Conservation (phyloP, 2,797 vertebrate genomes). For the Chloroceryle inda region DNA sequence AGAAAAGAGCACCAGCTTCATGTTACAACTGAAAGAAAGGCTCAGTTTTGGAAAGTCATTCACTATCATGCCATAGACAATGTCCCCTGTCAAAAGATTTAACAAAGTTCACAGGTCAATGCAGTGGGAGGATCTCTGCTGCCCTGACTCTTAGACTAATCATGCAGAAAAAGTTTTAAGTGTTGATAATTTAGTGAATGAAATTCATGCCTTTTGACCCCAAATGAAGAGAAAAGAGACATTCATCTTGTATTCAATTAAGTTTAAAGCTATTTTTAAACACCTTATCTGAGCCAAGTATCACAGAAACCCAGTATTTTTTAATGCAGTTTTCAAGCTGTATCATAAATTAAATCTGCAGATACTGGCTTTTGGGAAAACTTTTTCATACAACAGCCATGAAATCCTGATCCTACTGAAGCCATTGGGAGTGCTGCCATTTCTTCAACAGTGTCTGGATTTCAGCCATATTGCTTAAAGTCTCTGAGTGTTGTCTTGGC, state of each 20-base stretch:
- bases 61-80: conserved; percentile 68
- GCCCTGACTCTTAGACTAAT: conserved; percentile 79
- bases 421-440: conserved; percentile 50
- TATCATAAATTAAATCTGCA: conserved; percentile 38
- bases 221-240: conserved; percentile 61
- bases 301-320: not conserved
- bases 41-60: conserved; percentile 63
- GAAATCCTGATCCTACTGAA: conserved; percentile 27
- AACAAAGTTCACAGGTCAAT: conserved; percentile 86
- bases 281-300: not conserved
- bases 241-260: conserved; percentile 70
- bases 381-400: not conserved
- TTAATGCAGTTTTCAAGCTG: conserved; percentile 10
- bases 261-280: conserved; percentile 62
- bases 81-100: conserved; percentile 86
- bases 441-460: conserved; percentile 31
- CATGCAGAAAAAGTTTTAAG: conserved; percentile 84
- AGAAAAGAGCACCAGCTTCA: conserved; percentile 61
- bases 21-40: conserved; percentile 69
- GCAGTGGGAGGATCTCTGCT: conserved; percentile 80
- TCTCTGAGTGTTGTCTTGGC: conserved; percentile 24
- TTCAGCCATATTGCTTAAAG: conserved; percentile 43
- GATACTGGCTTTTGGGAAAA: conserved; percentile 29
- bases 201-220: conserved; percentile 79
- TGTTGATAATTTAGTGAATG: conserved; percentile 74